Conservation (phyloP, 2,113 vertebrate genomes). For the Haemorhous mexicanus region DNA sequence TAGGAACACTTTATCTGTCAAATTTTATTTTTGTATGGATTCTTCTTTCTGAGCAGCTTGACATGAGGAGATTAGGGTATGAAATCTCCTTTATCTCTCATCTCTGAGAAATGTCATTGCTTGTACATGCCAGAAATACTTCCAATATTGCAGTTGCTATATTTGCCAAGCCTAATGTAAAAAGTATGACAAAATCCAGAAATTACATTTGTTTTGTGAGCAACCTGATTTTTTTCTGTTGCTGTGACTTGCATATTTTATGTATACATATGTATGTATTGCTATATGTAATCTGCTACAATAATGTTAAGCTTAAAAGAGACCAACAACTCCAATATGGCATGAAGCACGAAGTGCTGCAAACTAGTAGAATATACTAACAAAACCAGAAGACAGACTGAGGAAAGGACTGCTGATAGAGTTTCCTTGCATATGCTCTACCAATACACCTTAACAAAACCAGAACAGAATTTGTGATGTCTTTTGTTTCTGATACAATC, state of each 20-base stretch:
- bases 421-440: rapidly evolving
- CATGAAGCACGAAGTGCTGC: background rate
- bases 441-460: background rate
- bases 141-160: background rate
- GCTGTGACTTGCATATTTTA: background rate
- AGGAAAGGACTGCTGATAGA: background rate
- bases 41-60: background rate
- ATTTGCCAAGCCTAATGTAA: background rate
- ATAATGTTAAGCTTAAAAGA: background rate
- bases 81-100: background rate
- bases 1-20: background rate
- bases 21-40: background rate
- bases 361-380: background rate
- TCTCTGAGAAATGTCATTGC: background rate
- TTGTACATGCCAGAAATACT: background rate
- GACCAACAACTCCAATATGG: background rate
- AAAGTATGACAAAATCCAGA: background rate
- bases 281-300: background rate
- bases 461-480: background rate
- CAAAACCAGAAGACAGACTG: rapidly evolving
- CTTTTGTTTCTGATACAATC: background rate
- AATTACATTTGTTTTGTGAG: background rate
- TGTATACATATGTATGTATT: background rate
- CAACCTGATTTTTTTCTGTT: background rate
- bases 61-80: background rate